Base-by-base conservation (phyloP, 53 echinoderm and acorn worm species). In the Pentamera pediparva region DNA sequence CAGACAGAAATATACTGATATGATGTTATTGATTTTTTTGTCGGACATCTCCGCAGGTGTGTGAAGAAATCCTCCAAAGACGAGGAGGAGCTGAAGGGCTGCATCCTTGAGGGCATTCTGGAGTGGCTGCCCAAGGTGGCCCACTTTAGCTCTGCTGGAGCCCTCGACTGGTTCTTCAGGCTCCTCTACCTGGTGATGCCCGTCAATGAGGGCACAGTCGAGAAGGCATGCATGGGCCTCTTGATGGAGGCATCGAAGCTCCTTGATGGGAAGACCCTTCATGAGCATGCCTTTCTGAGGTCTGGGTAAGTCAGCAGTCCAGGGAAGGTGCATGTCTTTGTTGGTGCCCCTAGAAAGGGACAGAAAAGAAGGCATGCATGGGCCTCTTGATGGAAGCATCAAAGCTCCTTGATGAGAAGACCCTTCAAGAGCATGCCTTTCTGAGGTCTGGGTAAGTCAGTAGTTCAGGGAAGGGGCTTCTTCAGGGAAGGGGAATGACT, bases 111-210 rank as follows among this genome's bases (percentile, higher is more conserved):
- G 34, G 83, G 85, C 60, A 75, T 98, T 2, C 86, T 98, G 24
- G 74, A 81, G 29, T 89, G 89, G 80, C 76, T 96, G 35, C 89
- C 91, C 32, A 77, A 67, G 0, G 59, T 92, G 35, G 82, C 86
- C 15, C 71, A 70, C 45, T 80, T 79, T 34, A 61, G 78, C 30
- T 98, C 98, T 28, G 88, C 98, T 39, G 98, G 98, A 37, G 88
- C 98, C 60, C 77, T 98, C 35, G 78, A 87, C 50, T 98, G 98
- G 98, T 92, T 92, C 89, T 98, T 98, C 59, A 55, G 81, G 52
- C 54, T 98, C 63, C 79, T 92, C 25, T 82, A 85, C 4, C 69
- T 89, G 69, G 91, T 98, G 78, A 91, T 86, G 79, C 81, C 85
- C 45, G 64, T 80, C 9, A 89, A 92, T 72, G 51, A 82, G 39